These are phyloP conservation scores for Sciurus carolinensis DNA, from an alignment of 2,797 vertebrate species.

Conservation along the genomic window DNA sequence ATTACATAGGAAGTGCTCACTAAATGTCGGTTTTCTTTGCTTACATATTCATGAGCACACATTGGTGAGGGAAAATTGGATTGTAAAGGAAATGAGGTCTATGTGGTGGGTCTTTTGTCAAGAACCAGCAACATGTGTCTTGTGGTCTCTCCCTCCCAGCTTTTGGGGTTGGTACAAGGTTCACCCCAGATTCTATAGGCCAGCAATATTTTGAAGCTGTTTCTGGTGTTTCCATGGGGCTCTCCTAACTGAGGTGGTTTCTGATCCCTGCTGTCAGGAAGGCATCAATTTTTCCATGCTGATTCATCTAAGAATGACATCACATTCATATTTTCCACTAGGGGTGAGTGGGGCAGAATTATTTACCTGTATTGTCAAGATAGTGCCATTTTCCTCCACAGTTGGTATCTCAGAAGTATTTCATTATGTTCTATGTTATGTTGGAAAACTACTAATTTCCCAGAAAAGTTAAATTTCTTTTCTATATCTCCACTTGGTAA, in stretches of 20 bases:
- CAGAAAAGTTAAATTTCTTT: conserved; percentile 57
- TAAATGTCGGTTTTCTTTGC: background rate
- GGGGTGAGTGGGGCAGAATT: background rate
- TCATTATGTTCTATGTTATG: conserved; percentile 44
- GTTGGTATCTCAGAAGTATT: background rate
- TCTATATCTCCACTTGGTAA: background rate
- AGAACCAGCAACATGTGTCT: background rate
- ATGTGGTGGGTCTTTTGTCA: background rate
- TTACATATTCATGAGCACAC: background rate
- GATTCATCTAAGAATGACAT: background rate
- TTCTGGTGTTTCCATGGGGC: background rate
- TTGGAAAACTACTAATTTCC: conserved; percentile 38
- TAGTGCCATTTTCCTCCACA: conserved; percentile 26
- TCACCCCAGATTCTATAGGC: background rate
- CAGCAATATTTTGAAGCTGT: background rate
- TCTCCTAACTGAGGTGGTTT: background rate
- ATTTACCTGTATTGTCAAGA: background rate
- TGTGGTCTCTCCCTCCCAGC: background rate
- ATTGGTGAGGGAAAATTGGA: background rate
- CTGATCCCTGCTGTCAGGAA: background rate
- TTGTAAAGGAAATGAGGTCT: background rate
- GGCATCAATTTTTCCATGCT: background rate
- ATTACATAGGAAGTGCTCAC: background rate
- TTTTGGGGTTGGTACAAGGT: background rate
- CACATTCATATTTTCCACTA: background rate